Base-by-base conservation (phyloP, 2,797 vertebrate genomes). In the Pantherophis vulpinus region DNA sequence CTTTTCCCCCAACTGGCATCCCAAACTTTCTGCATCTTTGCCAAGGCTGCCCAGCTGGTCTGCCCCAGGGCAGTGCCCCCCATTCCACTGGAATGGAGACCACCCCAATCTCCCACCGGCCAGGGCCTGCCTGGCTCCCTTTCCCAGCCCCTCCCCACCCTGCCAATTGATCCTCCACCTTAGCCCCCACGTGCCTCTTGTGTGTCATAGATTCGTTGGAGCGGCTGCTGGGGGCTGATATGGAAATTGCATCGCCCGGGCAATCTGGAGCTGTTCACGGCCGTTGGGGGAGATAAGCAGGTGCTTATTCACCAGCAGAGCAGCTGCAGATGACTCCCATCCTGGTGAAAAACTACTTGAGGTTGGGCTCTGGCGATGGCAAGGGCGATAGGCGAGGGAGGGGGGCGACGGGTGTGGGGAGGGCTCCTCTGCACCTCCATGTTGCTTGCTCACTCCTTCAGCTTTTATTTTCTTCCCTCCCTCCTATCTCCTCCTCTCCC, bases 91-190 rank as follows among this genome's bases (percentile, higher is more conserved):
- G 74, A 79, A 42, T 0, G 4, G 74, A 83, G 74, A 12, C 37
- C 9, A 2, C 32, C 16, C 0, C 66, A 7, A 1, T 66, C 61
- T 66, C 61, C 61, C 29, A 13, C 66, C 1, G 3, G 3, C 8
- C 1, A 7, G 32, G 74, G 74, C 63, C 89, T 58, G 51, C 56
- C 93, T n/a, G 55, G 1, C 90, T 9, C 23, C 51, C 14, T 74
- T 23, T 20, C 4, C 29, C 51, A 27, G 27, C 63, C 42, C 93
- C 91, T 90, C 93, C 94, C 94, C 91, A 92, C 91, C 95, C 94
- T 95, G 96, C 98, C 98, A 98, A 98, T 98, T 98, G 97, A 98
- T 98, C 98, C 98, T 98, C 98, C 98, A 98, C 98, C 98, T 98
- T 97, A 97, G 97, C 97, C 97, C 32, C 7, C n/a, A 18, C 97